Evolutionary conservation across 1,140 invertebrate genomes (phyloP).

Genomic region (Heterodera carotae): DNA sequence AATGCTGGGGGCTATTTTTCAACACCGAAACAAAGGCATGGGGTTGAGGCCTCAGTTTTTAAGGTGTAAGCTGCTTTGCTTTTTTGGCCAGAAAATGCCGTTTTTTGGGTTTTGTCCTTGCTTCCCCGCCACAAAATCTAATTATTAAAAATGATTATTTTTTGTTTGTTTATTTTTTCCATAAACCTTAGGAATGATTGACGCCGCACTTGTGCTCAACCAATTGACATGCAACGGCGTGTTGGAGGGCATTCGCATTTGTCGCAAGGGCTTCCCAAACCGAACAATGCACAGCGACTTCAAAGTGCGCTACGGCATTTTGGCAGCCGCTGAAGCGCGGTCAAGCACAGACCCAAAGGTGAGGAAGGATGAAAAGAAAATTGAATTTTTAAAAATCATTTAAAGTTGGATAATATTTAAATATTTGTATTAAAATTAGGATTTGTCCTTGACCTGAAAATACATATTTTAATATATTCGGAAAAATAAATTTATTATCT

Average conservation of each 20-base stretch:
- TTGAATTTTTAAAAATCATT: background rate
- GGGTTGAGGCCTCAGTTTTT: too few species aligned
- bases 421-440: too few species aligned
- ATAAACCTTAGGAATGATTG: conserved; percentile 65
- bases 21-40: too few species aligned
- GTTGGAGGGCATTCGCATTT: conserved; percentile 99
- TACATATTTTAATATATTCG: too few species aligned
- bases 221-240: conserved; percentile 99
- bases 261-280: conserved; percentile 79
- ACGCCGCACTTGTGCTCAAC: conserved; percentile 72
- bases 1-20: too few species aligned
- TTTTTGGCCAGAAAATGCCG: too few species aligned
- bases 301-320: conserved; percentile 51
- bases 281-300: conserved; percentile 44
- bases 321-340: conserved; percentile 60
- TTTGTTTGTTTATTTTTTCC: too few species aligned
- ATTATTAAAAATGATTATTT: background rate
- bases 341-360: conserved; percentile 55
- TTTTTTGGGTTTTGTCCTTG: too few species aligned
- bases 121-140: too few species aligned
- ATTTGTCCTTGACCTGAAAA: too few species aligned
- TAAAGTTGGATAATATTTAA: background rate
- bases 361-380: background rate
- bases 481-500: too few species aligned
- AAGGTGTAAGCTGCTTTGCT: too few species aligned